These are phyloP conservation scores for Lutraria lutraria DNA, from an alignment of 2,888 invertebrate species.

Conservation along the genomic window DNA sequence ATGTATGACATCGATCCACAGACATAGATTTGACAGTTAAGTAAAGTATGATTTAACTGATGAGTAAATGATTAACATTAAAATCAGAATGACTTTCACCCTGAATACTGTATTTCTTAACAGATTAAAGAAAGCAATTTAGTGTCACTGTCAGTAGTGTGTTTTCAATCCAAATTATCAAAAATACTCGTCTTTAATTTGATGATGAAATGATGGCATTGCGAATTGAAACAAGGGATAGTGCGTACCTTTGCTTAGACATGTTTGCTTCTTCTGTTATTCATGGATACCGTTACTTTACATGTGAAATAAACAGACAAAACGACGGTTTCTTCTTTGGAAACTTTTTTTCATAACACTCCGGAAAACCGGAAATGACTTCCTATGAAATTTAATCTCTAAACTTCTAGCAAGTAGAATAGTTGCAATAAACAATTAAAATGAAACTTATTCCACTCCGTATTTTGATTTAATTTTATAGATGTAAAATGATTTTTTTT, in stretches of 20 bases:
- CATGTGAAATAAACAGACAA: neutral
- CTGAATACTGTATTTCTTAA: no score
- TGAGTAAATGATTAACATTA: no score
- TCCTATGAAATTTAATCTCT: slow-evolving; percentile 24
- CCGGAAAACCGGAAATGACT: slow-evolving; percentile 37
- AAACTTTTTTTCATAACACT: neutral
- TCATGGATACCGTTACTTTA: slow-evolving; percentile 29
- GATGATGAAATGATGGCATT: neutral
- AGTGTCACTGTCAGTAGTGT: neutral
- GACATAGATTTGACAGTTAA: no score
- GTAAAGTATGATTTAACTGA: no score
- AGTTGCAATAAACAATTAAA: neutral
- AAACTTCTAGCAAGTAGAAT: neutral
- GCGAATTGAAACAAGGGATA: neutral
- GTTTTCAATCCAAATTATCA: neutral
- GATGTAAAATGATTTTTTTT: neutral
- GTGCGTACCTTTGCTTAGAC: slow-evolving; percentile 63
- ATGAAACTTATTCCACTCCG: neutral
- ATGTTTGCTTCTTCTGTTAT: slow-evolving; percentile 42
- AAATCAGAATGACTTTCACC: no score
- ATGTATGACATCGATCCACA: no score
- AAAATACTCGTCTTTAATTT: neutral
- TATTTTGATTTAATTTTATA: neutral
- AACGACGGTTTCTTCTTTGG: neutral
- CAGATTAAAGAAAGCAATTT: no score